A percentile compares a stretch with the other conserved stretches of the same genome.
Conservation (phyloP, 2,797 vertebrate genomes). For the Pangasius sanitwongsei region DNA sequence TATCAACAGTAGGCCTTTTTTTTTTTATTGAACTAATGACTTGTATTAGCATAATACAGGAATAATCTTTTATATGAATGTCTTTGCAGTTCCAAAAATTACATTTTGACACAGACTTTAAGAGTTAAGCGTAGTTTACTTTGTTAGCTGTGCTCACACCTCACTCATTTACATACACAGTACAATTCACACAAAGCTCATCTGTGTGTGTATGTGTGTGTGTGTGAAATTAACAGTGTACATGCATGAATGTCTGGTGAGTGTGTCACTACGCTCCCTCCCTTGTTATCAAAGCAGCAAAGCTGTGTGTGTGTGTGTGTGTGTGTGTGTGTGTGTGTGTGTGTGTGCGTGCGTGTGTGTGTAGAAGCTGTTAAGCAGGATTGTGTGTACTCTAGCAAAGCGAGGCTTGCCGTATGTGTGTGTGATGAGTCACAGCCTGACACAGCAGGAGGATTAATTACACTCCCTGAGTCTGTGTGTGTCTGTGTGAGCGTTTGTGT, state of each 20-base stretch:
- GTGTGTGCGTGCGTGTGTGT: slow-evolving; percentile 39
- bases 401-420: slow-evolving; percentile 48
- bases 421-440: slow-evolving; percentile 64
- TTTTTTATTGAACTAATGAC: background rate
- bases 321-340: slow-evolving; percentile 25
- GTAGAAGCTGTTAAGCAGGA: slow-evolving; percentile 49
- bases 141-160: slow-evolving; percentile 50
- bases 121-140: slow-evolving; percentile 53
- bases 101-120: slow-evolving; percentile 42
- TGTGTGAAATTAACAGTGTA: slow-evolving; percentile 16
- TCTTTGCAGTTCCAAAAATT: background rate
- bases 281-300: slow-evolving; percentile 27
- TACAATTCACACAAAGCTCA: slow-evolving; percentile 41
- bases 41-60: background rate
- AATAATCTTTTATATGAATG: background rate
- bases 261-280: slow-evolving; percentile 31
- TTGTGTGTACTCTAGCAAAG: slow-evolving; percentile 57
- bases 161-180: slow-evolving; percentile 53
- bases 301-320: slow-evolving; percentile 15
- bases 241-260: slow-evolving; percentile 29
- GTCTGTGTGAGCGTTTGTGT: slow-evolving; percentile 37
- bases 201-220: slow-evolving; percentile 47
- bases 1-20: background rate
- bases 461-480: slow-evolving; percentile 49
- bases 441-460: slow-evolving; percentile 61